Evolutionary conservation across 2,113 vertebrate species (phyloP), one percentile per base, ranked within the genome.

Genomic region (Sinosuthora webbiana): DNA sequence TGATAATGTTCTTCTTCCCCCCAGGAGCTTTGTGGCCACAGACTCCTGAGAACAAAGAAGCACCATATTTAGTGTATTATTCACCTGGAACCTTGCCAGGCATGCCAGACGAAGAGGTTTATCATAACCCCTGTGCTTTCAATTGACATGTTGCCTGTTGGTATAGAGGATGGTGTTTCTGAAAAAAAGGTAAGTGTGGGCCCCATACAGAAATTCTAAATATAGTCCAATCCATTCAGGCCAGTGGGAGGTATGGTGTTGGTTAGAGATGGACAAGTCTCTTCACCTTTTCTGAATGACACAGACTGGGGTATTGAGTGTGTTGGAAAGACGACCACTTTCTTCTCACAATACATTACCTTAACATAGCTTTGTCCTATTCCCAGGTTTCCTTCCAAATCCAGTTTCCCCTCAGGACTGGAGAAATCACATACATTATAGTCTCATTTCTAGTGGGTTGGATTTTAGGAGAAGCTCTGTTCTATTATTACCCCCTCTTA

Each of bases 1-100:
- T 95, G 90, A 83, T 90, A 90, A 90, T 85, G 19, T 86, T 90
- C 59, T 85, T 79, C 44, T n/a, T 95, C 24, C 15, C 57, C 77
- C 0, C 5, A 69, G 75, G 45, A 93, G 39, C 60, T 91, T 64
- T 92, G 49, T 92, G 91, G 56, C 74, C 47, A 83, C 71, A 88
- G 73, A 71, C 69, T 90, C 60, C 73, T 64, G 47, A 89, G 64
- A 91, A 75, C 27, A 93, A 94, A 95, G 39, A 31, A 13, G 52
- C 65, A n/a, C 50, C 53, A 57, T 77, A 83, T 91, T 94, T 65
- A 83, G 30, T 50, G 45, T 31, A 70, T 75, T 52, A 87, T 85
- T 89, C 59, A 73, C 63, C 59, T 94, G 94, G 89, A 95, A 45
- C 33, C 15, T 49, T 31, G 67, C 93, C 94, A 95, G 70, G 12